Percentiles rank a stretch among this genome's conserved stretches.
These are phyloP conservation scores for Microcebus lehilahytsara DNA, from an alignment of 2,113 vertebrate genomes.

Conservation along the genomic window DNA sequence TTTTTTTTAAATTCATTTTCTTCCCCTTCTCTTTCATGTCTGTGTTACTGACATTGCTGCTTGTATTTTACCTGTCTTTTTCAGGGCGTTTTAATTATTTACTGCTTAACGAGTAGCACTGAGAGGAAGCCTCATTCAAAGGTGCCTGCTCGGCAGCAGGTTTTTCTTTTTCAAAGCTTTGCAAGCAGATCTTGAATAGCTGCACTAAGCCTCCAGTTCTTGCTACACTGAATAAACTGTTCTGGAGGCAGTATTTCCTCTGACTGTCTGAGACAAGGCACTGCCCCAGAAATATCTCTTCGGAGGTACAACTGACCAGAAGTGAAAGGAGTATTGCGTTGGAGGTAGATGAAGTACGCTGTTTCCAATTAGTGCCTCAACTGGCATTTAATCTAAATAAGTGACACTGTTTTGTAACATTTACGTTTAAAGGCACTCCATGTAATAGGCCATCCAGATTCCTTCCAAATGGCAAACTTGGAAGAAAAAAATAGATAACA, in stretches of 20 bases:
- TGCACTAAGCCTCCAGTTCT: background rate
- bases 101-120: conserved; percentile 82
- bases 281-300: background rate
- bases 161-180: conserved; percentile 79
- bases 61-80: conserved; percentile 87
- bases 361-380: background rate
- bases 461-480: background rate
- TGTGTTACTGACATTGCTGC: conserved; percentile 81
- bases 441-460: background rate
- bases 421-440: background rate
- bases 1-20: conserved; percentile 82
- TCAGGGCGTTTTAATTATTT: conserved; percentile 85
- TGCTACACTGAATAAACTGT: conserved; percentile 19
- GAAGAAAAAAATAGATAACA: too few species aligned
- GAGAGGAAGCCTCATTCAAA: conserved; percentile 76
- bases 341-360: background rate
- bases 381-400: background rate
- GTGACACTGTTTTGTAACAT: background rate
- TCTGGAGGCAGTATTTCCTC: conserved; percentile 53
- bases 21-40: conserved; percentile 86
- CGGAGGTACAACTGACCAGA: background rate
- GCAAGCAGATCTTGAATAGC: conserved; percentile 27
- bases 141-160: conserved; percentile 55
- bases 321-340: background rate
- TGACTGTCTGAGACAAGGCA: background rate